These are phyloP conservation scores for Sinella curviseta DNA, from an alignment of 1,140 invertebrate species.

Conservation along the genomic window DNA sequence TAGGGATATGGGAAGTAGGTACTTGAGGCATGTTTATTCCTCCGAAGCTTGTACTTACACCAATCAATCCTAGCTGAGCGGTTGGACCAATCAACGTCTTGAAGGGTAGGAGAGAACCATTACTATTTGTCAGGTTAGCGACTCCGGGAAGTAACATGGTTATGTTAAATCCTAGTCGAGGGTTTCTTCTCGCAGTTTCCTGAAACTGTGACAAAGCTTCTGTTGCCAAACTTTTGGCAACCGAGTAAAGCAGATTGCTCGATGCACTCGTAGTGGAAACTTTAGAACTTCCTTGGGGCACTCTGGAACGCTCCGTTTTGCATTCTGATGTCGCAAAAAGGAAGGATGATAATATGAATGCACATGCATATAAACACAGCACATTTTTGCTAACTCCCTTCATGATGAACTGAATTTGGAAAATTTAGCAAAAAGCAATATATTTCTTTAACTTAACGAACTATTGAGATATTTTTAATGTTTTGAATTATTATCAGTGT, in stretches of 20 bases:
- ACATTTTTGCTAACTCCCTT: neutral
- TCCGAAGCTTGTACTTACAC: neutral
- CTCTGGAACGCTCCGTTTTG: neutral
- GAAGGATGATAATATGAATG: neutral
- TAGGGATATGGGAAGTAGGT: no score
- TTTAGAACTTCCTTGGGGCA: neutral
- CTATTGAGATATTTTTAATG: no score
- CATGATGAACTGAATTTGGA: no score
- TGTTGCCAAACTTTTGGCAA: slow-evolving; percentile 1
- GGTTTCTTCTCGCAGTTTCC: slow-evolving; percentile 15
- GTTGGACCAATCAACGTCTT: neutral
- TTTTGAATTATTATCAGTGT: no score
- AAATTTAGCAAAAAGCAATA: no score
- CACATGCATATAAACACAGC: neutral
- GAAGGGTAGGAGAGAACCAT: no score
- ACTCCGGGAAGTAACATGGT: neutral
- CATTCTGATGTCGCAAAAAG: neutral
- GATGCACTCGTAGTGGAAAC: neutral
- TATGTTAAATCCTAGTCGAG: slow-evolving; percentile 5
- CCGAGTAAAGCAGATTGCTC: neutral
- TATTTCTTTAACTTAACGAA: no score
- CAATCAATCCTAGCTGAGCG: neutral
- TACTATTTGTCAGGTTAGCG: neutral
- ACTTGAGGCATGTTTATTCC: no score
- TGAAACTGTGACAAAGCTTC: neutral